Base-by-base conservation (phyloP, 2,888 invertebrate genomes). In the Euplexia lucipara region DNA sequence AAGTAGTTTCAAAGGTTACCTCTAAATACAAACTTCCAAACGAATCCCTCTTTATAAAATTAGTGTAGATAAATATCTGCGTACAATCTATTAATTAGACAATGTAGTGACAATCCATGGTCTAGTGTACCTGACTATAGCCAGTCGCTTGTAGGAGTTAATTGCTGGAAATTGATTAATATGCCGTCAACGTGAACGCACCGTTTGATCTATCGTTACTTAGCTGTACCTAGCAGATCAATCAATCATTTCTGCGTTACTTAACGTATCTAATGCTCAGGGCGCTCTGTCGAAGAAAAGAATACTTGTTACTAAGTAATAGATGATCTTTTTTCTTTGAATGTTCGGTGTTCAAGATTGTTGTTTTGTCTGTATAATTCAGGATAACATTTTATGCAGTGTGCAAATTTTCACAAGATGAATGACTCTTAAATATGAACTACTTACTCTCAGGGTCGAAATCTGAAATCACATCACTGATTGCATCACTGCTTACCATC, bases 121-220 rank as follows among this genome's bases (percentile, higher is more conserved):
- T 41, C 35, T 39, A 44, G 2, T 20, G 14, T 58, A 32, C 16
- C 30, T 41, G 10, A 42, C 35, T 20, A 6, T 6, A 22, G 8
- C 4, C 8, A 62, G 14, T 32, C 18, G 16, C 16, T 57, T 8
- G 16, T 41, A 54, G 14, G 9, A 30, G 42, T 39, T 71, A 71
- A 71, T 74, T 74, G 68, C 14, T 74, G 26, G 44, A 59, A 54
- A 59, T 69, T 61, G 61, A 71, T 71, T 16, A 62, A 71, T 70
- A 56, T 42, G 51, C 70, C 34, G 45, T 75, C 61, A 56, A 1
- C 45, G 69, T 56, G 52, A 68, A n/a, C 42, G 20, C 4, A 12
- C 20, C 18, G 1, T 12, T 1, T 26, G 37, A 61, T 56, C 49
- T n/a, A 22, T 45, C 51, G 18, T 52, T 47, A 61, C 71, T 69